These are phyloP conservation scores for Notolabrus celidotus DNA, from an alignment of 2,797 vertebrate genomes.

Conservation along the genomic window DNA sequence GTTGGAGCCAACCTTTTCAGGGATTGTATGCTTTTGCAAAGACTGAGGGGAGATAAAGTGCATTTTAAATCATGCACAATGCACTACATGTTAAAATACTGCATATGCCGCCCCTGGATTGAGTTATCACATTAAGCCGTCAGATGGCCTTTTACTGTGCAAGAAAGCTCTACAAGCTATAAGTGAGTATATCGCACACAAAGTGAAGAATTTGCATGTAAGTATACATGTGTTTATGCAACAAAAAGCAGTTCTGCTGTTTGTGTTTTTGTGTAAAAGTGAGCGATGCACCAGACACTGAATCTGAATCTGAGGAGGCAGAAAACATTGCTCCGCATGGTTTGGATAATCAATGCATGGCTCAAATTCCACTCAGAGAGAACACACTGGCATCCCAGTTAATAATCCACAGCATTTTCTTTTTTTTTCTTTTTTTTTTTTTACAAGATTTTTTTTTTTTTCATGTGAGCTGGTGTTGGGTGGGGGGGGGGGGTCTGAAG, in stretches of 20 bases:
- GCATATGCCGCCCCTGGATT: slow-evolving; percentile 9
- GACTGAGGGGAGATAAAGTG: slow-evolving; percentile 10
- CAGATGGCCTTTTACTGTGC: slow-evolving; percentile 40
- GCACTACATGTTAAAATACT: slow-evolving; percentile 27
- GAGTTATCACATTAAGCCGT: slow-evolving; percentile 26
- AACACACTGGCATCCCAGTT: slow-evolving; percentile 71
- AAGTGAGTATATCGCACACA: slow-evolving; percentile 38
- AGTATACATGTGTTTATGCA: slow-evolving; percentile 1
- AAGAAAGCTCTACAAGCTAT: slow-evolving; percentile 36
- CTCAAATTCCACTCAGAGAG: slow-evolving; percentile 65
- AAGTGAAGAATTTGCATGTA: slow-evolving; percentile 48
- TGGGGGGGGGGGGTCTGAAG: slow-evolving; percentile 57
- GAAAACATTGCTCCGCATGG: slow-evolving; percentile 17
- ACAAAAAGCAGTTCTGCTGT: slow-evolving; percentile 11
- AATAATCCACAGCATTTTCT: slow-evolving; percentile 74
- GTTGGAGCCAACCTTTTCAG: slow-evolving; percentile 32
- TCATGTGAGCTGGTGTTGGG: slow-evolving; percentile 63
- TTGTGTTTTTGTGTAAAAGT: slow-evolving; percentile 31
- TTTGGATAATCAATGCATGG: slow-evolving; percentile 71
- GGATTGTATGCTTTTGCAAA: slow-evolving; percentile 25
- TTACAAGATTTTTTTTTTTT: slow-evolving; percentile 41
- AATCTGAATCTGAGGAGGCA: slow-evolving; percentile 47
- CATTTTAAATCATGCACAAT: slow-evolving; percentile 32
- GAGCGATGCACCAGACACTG: slow-evolving; percentile 27
- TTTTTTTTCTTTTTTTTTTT: too few relatives aligned